phyloP scores from a whole-genome alignment of 1,140 invertebrate species.

The Lineus longissimus region DNA sequence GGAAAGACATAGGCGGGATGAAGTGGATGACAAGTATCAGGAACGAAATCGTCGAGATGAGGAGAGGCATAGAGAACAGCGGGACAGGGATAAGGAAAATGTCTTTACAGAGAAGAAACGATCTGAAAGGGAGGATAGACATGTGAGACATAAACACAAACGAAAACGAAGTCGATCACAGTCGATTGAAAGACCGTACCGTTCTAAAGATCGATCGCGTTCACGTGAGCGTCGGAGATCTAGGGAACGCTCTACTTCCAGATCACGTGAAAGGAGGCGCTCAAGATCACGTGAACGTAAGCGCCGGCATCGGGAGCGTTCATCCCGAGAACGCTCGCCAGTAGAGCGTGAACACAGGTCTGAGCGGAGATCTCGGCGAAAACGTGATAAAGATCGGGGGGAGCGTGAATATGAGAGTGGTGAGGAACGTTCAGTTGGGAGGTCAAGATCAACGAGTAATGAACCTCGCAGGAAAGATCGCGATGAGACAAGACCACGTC shows the following conservation, averaged over 20 bases:
- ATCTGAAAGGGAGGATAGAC: constrained; percentile 68
- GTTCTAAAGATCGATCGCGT: not conserved
- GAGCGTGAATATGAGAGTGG: not conserved
- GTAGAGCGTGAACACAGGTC: constrained; percentile 5
- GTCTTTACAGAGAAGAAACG: constrained; percentile 60
- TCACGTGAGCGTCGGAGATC: constrained; percentile 5
- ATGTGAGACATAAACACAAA: not conserved
- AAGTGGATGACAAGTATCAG: constrained; percentile 15
- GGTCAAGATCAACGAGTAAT: too few species aligned
- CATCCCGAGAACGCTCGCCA: constrained; percentile 1
- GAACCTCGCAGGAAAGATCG: constrained; percentile 7
- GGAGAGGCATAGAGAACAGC: constrained; percentile 12
- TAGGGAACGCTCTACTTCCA: constrained; percentile 28
- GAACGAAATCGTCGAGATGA: constrained; percentile 15
- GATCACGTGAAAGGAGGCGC: constrained; percentile 27
- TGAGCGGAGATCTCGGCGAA: not conserved
- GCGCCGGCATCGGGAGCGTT: not conserved
- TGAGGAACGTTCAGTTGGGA: not conserved
- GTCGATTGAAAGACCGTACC: not conserved
- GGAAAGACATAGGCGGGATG: constrained; percentile 15
- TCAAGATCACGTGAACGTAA: constrained; percentile 23
- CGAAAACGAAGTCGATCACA: not conserved
- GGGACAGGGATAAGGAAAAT: too few species aligned
- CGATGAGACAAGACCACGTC: too few species aligned
- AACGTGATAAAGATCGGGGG: not conserved